Evolutionary conservation across 2,113 vertebrate species (phyloP), one percentile per base, ranked within the genome.

Genomic region (Leptodactylus fuscus): DNA sequence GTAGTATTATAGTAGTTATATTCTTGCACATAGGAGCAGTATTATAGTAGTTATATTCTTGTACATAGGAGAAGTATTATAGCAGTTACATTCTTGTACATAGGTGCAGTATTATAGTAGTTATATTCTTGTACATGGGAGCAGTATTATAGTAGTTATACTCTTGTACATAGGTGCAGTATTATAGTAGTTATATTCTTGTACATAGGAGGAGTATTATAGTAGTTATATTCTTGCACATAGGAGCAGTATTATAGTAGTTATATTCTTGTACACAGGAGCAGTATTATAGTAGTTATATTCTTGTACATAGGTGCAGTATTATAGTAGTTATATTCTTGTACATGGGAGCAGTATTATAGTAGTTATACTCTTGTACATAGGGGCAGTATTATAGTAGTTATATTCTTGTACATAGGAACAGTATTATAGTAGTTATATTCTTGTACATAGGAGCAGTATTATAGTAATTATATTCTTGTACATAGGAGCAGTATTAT

Each of bases 391-490:
- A 58, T 58, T 24, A 58, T 58, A 58, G 20, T 58, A 24, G 53
- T 58, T 58, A 58, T 58, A 58, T 58, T 58, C 53, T 58, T 58
- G 53, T 5, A 65, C 13, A 65, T 65, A 65, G 13, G 60, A 6
- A 12, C 60, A 32, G 60, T 65, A 65, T 65, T 65, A 65, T 65
- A 65, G 24, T 65, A 65, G 27, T 65, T 65, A 15, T 65, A 65
- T 29, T 65, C 27, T 32, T 65, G 24, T 65, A 65, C 12, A 65
- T 65, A 65, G 24, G 24, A 4, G 55, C 24, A 60, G n/a, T 6
- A 48, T 12, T 6, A 6, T 58, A 24, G 41, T 44, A 44, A 9
- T 44, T 44, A 44, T 44, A 44, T 44, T 44, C 41, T 44, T 44
- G 41, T 44, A 44, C 41, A 44, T 44, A 44, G 41, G 41, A 9